These are phyloP conservation scores for Leuciscus waleckii DNA, from an alignment of 2,797 vertebrate genomes.

Conservation along the genomic window DNA sequence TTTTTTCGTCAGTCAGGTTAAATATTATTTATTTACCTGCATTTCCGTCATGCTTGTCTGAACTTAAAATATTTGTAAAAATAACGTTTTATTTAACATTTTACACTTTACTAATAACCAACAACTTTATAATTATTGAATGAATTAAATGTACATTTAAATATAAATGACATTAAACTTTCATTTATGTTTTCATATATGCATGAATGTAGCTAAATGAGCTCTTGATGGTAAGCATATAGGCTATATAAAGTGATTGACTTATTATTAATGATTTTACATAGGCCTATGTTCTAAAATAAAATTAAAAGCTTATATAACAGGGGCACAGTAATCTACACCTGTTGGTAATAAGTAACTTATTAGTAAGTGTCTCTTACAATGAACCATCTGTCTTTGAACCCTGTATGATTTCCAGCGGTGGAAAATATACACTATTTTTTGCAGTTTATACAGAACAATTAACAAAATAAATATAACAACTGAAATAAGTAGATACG, in stretches of 20 bases:
- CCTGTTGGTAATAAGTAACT: slow-evolving; percentile 70
- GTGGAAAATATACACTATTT: not conserved
- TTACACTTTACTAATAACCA: not conserved
- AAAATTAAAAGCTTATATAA: not conserved
- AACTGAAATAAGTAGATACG: not conserved
- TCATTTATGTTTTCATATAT: not conserved
- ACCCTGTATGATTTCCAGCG: slow-evolving; percentile 30
- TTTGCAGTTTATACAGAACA: not conserved
- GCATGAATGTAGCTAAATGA: not conserved
- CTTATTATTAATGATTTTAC: not conserved
- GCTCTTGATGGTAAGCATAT: not conserved
- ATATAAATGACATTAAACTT: not conserved
- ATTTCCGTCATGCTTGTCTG: not conserved
- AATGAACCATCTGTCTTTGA: slow-evolving; percentile 69
- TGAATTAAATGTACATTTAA: not conserved
- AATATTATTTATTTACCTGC: not conserved
- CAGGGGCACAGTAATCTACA: slow-evolving; percentile 11
- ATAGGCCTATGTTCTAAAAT: not conserved
- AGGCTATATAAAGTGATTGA: not conserved
- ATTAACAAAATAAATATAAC: not conserved
- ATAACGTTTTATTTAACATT: not conserved
- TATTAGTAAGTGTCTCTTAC: slow-evolving; percentile 60
- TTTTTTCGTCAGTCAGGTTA: not conserved
- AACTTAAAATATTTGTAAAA: not conserved
- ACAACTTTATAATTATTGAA: not conserved